Base-by-base conservation (phyloP, 2,888 invertebrate species). In the Caenorhabditis afra region DNA sequence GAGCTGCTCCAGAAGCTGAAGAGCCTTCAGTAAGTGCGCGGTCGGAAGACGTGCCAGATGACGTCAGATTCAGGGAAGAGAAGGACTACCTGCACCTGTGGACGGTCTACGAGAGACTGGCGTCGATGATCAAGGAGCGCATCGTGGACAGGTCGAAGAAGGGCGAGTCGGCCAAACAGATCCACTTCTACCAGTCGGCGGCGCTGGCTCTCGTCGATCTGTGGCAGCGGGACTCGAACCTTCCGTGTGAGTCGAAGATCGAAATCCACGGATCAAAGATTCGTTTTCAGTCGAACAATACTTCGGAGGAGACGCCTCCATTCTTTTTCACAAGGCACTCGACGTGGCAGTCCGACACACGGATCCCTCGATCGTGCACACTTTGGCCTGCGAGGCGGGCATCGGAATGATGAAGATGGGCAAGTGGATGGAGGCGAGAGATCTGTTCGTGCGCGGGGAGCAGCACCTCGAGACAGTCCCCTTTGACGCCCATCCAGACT, bases 311-410 rank as follows among this genome's bases (percentile, higher is more conserved):
- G 73, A 73, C 45, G 23, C 55, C 20, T 8, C 41, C 11, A 50
- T 50, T 22, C 58, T 73, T 5, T 73, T 49, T 37, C 41, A 73
- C 41, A 47, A 49, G 29, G 64, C 73, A 1, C 49, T 73, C 29
- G 64, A 73, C 41, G 58, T 73, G 41, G 73, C 64, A 16, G 35
- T 64, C 20, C 41, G 73, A 22, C 44, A 73, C 39, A 64, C 64
- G 57, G 73, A 73, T 52, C 50, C 64, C 14, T 58, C 73, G 4
- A 52, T 73, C 16, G 64, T 73, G 8, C 73, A 73, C 49, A 73
- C 73, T 11, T 16, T 65, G 11, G 57, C 73, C 1, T 29, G 73
- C 29, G 73, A 73, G 50, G 73, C 22, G 22, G 73, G 73, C 29
- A 14, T 73, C 20, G 73, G 64, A 16, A 11, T 73, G 10, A 29